phyloP scores from a whole-genome alignment of 2,888 invertebrate genomes.

The Hoplodrina ambigua region DNA sequence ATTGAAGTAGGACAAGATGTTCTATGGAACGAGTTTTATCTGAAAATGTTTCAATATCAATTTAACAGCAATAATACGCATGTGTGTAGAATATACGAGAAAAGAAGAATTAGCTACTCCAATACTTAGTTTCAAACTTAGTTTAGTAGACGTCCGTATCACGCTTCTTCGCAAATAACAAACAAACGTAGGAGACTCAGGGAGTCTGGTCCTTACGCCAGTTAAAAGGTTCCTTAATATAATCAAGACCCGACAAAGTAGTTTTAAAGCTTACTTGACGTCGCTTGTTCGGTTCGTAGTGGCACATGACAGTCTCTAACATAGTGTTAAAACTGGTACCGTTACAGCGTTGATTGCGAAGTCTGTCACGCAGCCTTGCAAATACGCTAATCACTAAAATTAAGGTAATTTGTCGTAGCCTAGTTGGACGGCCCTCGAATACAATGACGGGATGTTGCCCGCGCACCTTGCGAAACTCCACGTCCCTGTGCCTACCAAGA shows the following conservation, averaged over 20 bases:
- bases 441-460: slow-evolving; percentile 68
- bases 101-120: no score
- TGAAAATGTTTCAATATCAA: neutral
- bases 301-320: slow-evolving; percentile 11
- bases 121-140: no score
- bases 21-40: neutral
- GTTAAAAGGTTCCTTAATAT: slow-evolving; percentile 15
- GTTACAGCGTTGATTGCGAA: slow-evolving; percentile 44
- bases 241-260: slow-evolving; percentile 8
- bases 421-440: slow-evolving; percentile 40
- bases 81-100: no score
- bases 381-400: slow-evolving; percentile 62
- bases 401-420: slow-evolving; percentile 54
- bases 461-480: slow-evolving; percentile 45
- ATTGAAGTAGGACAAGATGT: neutral
- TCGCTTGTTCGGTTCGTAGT: slow-evolving; percentile 1
- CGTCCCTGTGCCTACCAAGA: slow-evolving; percentile 18
- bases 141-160: no score
- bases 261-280: neutral
- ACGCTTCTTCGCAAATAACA: neutral
- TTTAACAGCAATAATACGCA: no score
- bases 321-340: slow-evolving; percentile 28
- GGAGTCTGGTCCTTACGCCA: neutral
- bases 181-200: neutral
- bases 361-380: slow-evolving; percentile 62